Evolutionary conservation across 2,888 invertebrate genomes (phyloP), one percentile per base, ranked within the genome.

Genomic region (Adineta ricciae): DNA sequence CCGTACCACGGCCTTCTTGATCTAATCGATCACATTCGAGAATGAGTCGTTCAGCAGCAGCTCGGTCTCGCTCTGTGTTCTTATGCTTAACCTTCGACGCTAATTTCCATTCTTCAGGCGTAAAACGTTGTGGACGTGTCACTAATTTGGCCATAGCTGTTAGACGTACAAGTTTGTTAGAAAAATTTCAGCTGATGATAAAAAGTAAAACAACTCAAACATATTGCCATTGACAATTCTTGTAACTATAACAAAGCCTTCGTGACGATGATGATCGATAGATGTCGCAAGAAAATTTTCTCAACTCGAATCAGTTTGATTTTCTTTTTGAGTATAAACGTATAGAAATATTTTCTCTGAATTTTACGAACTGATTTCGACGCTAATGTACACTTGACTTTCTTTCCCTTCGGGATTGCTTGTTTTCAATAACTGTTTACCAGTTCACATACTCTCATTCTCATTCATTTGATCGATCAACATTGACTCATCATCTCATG

Each of bases 41-140:
- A 32, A 95, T 91, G 83, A 95, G 91, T 86, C 94, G 92, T 89
- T 96, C 95, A 0, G 96, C 94, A 19, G 94, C 91, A 88, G 94
- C 93, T 89, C 95, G 94, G 89, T 96, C 95, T 87, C 94, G 93
- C 88, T 94, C 93, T 24, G 94, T 94, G 87, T 89, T 90, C 11
- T 89, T 89, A 88, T 89, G 90, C 85, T 90, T 90, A 84, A 88
- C 89, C 84, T 91, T 88, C 86, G 90, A 90, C 50, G 90, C 90
- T 27, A 88, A 88, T 24, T 88, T 90, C 91, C 91, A 91, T 56
- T 91, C 90, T 85, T 89, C 89, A 84, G 89, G 90, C 14, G 89
- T 89, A 87, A 90, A 91, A n/a, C 90, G 88, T 50, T 89, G 88
- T 49, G 90, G 89, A 52, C 89, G 88, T 86, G 88, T 88, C 1